phyloP scores from a whole-genome alignment of 2,113 vertebrate genomes.

The Sitta europaea region DNA sequence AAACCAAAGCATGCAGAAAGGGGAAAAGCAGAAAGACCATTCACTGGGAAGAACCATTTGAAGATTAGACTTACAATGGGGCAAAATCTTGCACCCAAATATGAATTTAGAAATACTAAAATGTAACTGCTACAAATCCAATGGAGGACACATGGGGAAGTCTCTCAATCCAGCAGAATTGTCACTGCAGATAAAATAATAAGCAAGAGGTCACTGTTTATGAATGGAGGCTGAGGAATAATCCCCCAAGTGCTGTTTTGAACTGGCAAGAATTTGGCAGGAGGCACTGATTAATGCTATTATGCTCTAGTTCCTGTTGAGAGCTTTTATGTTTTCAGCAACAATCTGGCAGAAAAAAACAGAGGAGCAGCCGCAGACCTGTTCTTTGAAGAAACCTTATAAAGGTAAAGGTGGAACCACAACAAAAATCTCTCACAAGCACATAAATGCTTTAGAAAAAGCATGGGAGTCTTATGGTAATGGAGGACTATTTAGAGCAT shows the following conservation, averaged over 20 bases:
- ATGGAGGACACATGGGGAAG: background rate
- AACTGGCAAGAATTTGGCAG: background rate
- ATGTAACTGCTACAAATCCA: background rate
- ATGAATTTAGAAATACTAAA: background rate
- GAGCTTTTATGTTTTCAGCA: background rate
- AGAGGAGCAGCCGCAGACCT: background rate
- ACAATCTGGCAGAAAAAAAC: background rate
- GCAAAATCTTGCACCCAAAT: background rate
- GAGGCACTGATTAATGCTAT: background rate
- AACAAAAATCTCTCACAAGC: background rate
- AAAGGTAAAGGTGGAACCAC: background rate
- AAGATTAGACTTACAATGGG: background rate
- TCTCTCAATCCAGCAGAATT: background rate
- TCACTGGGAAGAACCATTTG: background rate
- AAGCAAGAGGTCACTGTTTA: constrained; percentile 1
- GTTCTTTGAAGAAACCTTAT: background rate
- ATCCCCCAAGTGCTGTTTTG: background rate
- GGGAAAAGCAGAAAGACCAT: background rate
- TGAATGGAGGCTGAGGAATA: background rate
- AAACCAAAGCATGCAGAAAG: background rate
- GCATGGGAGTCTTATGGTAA: background rate
- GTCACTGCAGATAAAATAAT: background rate
- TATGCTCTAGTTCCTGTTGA: background rate
- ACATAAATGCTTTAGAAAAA: background rate
- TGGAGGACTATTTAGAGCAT: background rate